Evolutionary conservation across 2,888 invertebrate genomes (phyloP), one percentile per base, ranked within the genome.

Genomic region (Acanthosepion esculentum): DNA sequence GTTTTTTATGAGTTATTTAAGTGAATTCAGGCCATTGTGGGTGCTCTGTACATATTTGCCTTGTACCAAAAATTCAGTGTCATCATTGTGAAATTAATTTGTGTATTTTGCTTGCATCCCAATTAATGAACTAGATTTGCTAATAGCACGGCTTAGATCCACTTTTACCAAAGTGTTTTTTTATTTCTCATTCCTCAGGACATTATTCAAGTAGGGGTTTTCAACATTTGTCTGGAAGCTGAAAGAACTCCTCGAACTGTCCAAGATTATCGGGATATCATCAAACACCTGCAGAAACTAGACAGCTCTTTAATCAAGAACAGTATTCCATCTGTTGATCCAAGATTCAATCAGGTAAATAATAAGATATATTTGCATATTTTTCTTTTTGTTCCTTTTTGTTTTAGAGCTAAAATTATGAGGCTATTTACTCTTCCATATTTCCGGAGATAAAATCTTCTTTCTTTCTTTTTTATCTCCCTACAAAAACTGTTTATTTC

Each of bases 231-330:
- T 95, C 96, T 97, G 94, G 97, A 98, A 94, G 98, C 98, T 0
- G 99, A 99, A 97, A 98, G 98, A 48, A 98, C 98, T 92, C 98
- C 98, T 41, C 98, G 98, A 0, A 98, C 98, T 15, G 98, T 99
- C 7, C 98, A 98, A 96, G 98, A 98, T 53, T 99, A 99, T 97
- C 98, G 99, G 95, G 98, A 98, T 91, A 98, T 98, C 97, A 97
- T 99, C 91, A 98, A 98, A 95, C 97, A 98, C 94, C 97, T 99
- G 48, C 98, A 98, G 96, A 98, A 98, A 96, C 98, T 99, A 95
- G 98, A 98, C 50, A 96, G 96, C 94, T 93, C 91, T 95, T 95
- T 95, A 5, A 95, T 95, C n/a, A 91, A 95, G 20, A 48, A 53
- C 29, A 93, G 53, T 48, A 53, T 93, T 48, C 93, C 93, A n/a